Percentiles rank a stretch among this genome's conserved stretches.
Conservation (phyloP, 2,113 vertebrate genomes). For the Nannospalax galili region DNA sequence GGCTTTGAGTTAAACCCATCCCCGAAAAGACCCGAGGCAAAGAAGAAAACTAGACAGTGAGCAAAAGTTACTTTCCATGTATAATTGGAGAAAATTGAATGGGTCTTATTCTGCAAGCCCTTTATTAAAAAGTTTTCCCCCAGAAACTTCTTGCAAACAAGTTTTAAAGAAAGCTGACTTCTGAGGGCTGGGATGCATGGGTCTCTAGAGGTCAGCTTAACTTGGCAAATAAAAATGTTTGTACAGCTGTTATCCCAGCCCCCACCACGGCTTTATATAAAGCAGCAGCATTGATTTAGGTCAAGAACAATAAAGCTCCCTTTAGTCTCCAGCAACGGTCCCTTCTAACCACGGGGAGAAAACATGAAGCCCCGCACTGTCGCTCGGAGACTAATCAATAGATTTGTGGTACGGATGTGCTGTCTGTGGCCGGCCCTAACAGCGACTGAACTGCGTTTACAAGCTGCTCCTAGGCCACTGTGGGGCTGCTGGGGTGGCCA, state of each 20-base stretch:
- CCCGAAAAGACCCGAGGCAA: slow-evolving; percentile 51
- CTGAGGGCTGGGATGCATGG: neutral
- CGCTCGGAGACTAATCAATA: neutral
- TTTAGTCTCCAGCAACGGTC: neutral
- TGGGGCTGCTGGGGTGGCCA: accelerated
- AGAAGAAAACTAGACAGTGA: slow-evolving; percentile 7
- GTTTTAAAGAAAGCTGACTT: neutral
- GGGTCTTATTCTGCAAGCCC: neutral
- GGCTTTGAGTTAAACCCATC: slow-evolving; percentile 67
- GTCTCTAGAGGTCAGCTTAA: neutral
- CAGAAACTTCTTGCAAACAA: slow-evolving; percentile 59
- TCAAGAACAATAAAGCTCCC: neutral
- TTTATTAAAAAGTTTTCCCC: slow-evolving; percentile 70
- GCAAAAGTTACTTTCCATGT: slow-evolving; percentile 60
- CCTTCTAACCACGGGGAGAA: neutral
- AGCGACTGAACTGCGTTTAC: neutral
- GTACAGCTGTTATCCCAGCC: neutral
- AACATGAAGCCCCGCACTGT: neutral
- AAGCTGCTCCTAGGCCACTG: accelerated
- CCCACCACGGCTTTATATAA: neutral
- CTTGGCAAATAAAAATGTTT: slow-evolving; percentile 24
- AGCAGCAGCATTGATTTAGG: neutral
- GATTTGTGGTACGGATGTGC: accelerated
- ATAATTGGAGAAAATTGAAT: slow-evolving; percentile 62
- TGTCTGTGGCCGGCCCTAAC: accelerated